Conservation (phyloP, 2,113 vertebrate genomes). For the Scopus umbretta region DNA sequence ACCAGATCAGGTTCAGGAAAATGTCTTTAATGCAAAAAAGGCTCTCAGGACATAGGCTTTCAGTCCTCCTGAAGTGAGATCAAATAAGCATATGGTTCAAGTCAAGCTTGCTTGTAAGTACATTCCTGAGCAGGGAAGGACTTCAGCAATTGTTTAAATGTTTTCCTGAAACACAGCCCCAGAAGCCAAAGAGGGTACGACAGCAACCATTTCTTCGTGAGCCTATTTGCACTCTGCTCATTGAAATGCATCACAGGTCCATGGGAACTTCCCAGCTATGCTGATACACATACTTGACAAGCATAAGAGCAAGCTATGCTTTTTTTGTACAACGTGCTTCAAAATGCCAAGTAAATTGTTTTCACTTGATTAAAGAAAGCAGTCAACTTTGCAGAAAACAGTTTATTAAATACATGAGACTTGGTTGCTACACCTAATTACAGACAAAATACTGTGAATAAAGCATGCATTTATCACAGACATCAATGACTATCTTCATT, state of each 20-base stretch:
- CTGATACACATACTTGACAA: background rate
- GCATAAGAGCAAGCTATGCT: background rate
- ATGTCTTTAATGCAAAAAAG: background rate
- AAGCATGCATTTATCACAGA: constrained; percentile 60
- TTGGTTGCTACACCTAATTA: constrained; percentile 40
- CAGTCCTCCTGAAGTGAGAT: background rate
- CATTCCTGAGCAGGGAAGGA: background rate
- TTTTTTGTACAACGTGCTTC: background rate
- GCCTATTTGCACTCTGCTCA: background rate
- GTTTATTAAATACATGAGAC: constrained; percentile 64
- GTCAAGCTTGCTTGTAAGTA: background rate
- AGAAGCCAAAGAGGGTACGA: background rate
- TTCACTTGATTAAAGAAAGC: constrained; percentile 27
- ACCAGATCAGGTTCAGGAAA: background rate
- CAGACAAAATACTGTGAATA: constrained; percentile 58
- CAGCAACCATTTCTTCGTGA: background rate
- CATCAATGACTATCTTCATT: constrained; percentile 29
- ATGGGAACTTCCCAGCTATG: background rate
- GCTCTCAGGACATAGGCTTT: background rate
- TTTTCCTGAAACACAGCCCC: background rate
- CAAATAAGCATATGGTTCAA: background rate
- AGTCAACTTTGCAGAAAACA: constrained; percentile 58
- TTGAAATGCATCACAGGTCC: background rate
- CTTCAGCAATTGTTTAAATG: background rate
- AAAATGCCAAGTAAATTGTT: background rate